phyloP scores from a whole-genome alignment of 2,888 invertebrate species.

The Xylota segnis region DNA sequence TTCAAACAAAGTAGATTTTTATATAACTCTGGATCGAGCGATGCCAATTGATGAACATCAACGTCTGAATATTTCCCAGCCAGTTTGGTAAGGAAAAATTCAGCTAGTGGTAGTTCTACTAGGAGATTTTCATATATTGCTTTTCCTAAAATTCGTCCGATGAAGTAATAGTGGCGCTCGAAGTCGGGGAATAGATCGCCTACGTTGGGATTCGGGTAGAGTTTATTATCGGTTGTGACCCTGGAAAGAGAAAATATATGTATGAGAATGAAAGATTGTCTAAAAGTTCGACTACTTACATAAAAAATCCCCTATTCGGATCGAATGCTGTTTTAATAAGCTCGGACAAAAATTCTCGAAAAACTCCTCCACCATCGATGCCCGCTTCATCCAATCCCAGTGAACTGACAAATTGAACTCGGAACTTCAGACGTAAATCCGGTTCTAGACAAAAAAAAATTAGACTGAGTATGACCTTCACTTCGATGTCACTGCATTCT shows the following conservation, averaged over 20 bases:
- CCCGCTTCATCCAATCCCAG: conserved; percentile 98
- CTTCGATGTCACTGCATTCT: conserved; percentile 74
- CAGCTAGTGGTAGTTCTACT: conserved; percentile 97
- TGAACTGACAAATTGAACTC: conserved; percentile 95
- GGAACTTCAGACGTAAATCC: conserved; percentile 92
- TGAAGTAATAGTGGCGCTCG: conserved; percentile 96
- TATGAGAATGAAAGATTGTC: background rate
- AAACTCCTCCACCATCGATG: conserved; percentile 98
- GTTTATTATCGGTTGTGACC: conserved; percentile 94
- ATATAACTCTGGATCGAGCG: conserved; percentile 94
- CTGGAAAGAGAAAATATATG: conserved; percentile 78
- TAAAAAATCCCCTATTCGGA: conserved; percentile 97
- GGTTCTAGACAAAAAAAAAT: conserved; percentile 87
- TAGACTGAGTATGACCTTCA: background rate
- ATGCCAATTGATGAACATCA: conserved; percentile 96
- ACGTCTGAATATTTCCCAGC: conserved; percentile 90
- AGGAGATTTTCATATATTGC: conserved; percentile 97
- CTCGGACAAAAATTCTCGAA: conserved; percentile 97
- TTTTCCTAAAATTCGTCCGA: conserved; percentile 97
- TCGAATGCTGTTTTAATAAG: conserved; percentile 97
- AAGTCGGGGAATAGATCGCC: conserved; percentile 94
- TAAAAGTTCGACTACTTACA: conserved; percentile 82
- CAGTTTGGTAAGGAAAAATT: conserved; percentile 96
- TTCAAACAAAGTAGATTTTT: conserved; percentile 95
- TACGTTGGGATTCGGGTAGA: conserved; percentile 98